Evolutionary conservation across 2,797 vertebrate species (phyloP), one percentile per base, ranked within the genome.

Genomic region (Neoniphon sammara): DNA sequence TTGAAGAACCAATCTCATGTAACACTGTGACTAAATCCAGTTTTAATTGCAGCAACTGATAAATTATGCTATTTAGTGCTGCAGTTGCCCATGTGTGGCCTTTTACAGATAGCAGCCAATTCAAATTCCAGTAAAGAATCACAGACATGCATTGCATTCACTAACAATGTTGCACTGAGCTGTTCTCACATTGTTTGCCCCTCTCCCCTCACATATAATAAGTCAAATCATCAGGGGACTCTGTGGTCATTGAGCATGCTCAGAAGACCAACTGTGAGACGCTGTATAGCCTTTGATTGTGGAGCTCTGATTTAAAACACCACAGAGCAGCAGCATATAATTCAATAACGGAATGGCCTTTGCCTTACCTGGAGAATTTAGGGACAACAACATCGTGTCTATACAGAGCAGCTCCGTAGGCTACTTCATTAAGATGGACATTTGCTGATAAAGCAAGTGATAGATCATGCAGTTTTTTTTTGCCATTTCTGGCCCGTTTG

Each of bases 171-270:
- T 75, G 71, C 52, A 49, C 73, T 68, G 73, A 73, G 61, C 56
- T 52, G 58, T 50, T 55, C 73, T 71, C 39, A 34, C 36, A 81
- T 56, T 80, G 42, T 66, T 56, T 80, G 36, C 61, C 81, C 21
- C 25, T 42, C 14, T 15, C 5, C 21, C 9, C 46, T 34, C 23
- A 58, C 52, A 66, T 20, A 65, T 64, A 75, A 47, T 66, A 82
- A 84, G 58, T 82, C 44, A 46, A 17, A 18, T 56, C 7, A 30
- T 14, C 10, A 46, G n/a, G 53, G 5, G 20, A 80, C 70, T 77
- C 74, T 70, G 77, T 90, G 88, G 86, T 83, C 81, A 87, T 15
- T 73, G 87, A 83, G 87, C 87, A 90, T 87, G 88, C 86, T 86
- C 84, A 70, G 25, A 82, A 72, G 72, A 79, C 62, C 75, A 67